phyloP scores from a whole-genome alignment of 1,140 invertebrate genomes.

The Lucilia sericata region DNA sequence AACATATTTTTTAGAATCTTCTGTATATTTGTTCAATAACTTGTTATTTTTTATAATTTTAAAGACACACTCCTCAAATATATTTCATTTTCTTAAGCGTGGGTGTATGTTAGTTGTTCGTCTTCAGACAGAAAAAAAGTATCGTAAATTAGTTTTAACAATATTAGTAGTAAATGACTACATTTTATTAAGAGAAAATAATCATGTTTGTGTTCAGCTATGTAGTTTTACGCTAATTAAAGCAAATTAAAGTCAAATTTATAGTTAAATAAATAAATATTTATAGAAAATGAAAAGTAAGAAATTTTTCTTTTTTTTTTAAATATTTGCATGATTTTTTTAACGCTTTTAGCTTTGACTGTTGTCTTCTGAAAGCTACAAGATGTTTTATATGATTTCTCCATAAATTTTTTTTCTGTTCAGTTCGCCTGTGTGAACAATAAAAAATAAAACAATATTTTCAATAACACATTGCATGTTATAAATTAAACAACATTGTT shows the following conservation, averaged over 20 bases:
- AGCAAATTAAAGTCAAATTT: neutral
- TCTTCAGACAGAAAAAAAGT: too few species aligned
- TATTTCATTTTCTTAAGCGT: too few species aligned
- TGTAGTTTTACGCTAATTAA: neutral
- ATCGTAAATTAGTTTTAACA: neutral
- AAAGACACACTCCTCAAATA: too few species aligned
- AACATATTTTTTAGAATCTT: too few species aligned
- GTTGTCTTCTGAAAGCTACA: conserved; percentile 12
- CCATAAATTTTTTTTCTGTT: neutral
- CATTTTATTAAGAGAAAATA: too few species aligned
- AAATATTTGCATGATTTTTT: conserved; percentile 10
- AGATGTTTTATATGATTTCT: conserved; percentile 6
- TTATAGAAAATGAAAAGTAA: neutral
- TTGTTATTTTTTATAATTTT: too few species aligned
- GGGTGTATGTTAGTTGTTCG: too few species aligned
- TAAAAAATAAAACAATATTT: neutral
- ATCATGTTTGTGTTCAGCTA: neutral
- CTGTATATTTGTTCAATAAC: too few species aligned
- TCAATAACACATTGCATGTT: neutral
- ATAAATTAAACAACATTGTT: neutral
- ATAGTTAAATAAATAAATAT: neutral
- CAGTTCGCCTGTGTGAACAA: neutral
- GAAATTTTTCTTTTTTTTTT: neutral
- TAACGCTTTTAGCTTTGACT: neutral
- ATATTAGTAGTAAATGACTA: too few species aligned